A percentile compares a stretch with the other conserved stretches of the same genome.
These are phyloP conservation scores for Micrasema minimum DNA, from an alignment of 1,140 invertebrate genomes.

Conservation along the genomic window DNA sequence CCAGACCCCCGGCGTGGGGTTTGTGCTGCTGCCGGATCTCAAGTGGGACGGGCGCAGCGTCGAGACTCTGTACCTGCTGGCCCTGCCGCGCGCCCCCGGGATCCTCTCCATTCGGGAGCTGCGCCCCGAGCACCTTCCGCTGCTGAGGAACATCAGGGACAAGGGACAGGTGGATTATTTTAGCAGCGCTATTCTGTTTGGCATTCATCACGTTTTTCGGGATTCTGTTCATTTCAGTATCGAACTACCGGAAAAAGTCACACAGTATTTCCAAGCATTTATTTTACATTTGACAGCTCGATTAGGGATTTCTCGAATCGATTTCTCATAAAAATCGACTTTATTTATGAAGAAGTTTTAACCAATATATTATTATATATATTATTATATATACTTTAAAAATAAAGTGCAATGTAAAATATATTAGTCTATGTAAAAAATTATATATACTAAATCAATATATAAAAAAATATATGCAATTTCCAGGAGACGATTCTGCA, in stretches of 20 bases:
- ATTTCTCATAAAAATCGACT: no score
- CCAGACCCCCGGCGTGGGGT: constrained; percentile 80
- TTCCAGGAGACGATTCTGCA: constrained; percentile 77
- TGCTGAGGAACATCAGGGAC: constrained; percentile 84
- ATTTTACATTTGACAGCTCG: no score
- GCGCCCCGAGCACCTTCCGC: constrained; percentile 77
- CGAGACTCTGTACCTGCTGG: constrained; percentile 85
- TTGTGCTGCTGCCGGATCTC: constrained; percentile 90
- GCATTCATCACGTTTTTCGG: no score
- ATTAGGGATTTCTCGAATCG: no score
- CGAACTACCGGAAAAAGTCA: not conserved
- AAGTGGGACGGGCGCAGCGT: constrained; percentile 90
- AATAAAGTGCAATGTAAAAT: no score
- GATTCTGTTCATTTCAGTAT: no score
- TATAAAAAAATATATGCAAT: no score
- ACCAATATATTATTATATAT: not conserved
- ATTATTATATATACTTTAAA: no score
- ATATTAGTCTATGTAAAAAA: no score
- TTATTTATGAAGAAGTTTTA: no score
- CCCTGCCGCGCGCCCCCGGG: constrained; percentile 77
- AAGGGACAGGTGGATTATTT: constrained; percentile 72
- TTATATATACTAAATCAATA: no score
- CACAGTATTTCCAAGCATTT: not conserved
- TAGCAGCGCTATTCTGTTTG: no score
- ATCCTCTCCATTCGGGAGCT: constrained; percentile 90